Percentiles rank a stretch among this genome's conserved stretches.
These are phyloP conservation scores for Parnassius orleans DNA, from an alignment of 2,888 invertebrate species.

Conservation along the genomic window DNA sequence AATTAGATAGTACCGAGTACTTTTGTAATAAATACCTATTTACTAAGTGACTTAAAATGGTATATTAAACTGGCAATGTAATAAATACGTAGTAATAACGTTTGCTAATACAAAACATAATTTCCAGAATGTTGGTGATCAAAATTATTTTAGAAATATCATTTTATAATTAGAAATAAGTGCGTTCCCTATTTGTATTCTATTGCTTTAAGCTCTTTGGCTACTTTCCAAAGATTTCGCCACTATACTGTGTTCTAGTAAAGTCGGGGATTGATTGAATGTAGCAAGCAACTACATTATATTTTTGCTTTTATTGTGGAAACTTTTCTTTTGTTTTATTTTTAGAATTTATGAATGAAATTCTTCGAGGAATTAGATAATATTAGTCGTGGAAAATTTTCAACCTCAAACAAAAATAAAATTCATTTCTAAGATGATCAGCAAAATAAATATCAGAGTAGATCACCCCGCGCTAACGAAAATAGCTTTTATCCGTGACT, in stretches of 20 bases:
- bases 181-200: background rate
- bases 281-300: background rate
- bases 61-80: no score
- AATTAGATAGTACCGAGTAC: no score
- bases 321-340: background rate
- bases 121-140: background rate
- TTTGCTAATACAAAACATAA: background rate
- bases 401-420: no score
- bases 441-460: no score
- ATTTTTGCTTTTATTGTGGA: background rate
- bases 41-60: no score
- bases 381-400: no score
- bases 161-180: background rate
- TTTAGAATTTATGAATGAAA: background rate
- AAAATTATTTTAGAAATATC: background rate
- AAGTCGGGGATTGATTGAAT: background rate
- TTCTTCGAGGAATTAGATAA: no score
- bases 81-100: no score
- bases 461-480: no score
- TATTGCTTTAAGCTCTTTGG: conserved; percentile 3
- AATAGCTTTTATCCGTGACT: no score
- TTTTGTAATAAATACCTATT: no score
- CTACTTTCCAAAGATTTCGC: conserved; percentile 11
- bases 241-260: background rate
- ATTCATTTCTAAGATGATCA: no score